A percentile compares a stretch with the other conserved stretches of the same genome.
Conservation (phyloP, 2,113 vertebrate species). For the Andinoacara biseriatus region DNA sequence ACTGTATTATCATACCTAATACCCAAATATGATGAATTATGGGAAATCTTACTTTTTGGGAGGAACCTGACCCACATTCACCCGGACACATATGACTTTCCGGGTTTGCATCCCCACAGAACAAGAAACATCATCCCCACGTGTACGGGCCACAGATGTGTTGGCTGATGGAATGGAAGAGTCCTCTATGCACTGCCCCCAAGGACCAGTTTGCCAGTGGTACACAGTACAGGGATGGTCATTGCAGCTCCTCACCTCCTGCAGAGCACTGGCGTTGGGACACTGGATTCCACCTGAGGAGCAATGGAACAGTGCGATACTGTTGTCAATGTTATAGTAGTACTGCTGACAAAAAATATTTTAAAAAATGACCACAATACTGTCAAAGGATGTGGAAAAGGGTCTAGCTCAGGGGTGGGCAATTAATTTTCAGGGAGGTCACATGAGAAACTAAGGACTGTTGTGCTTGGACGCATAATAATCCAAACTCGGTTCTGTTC, state of each 20-base stretch:
- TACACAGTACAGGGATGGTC: conserved; percentile 97
- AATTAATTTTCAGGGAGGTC: too few species aligned
- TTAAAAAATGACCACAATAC: not conserved
- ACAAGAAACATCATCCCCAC: conserved; percentile 86
- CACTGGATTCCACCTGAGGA: conserved; percentile 87
- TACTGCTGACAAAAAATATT: not conserved
- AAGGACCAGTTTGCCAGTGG: conserved; percentile 94
- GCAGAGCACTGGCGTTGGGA: conserved; percentile 90
- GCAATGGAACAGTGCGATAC: not conserved
- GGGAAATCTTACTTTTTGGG: conserved; percentile 90
- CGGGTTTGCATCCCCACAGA: conserved; percentile 97
- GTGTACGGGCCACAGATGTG: conserved; percentile 70
- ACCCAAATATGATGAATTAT: not conserved
- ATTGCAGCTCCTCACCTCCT: conserved; percentile 92
- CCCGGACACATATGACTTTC: conserved; percentile 96
- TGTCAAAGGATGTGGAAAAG: not conserved
- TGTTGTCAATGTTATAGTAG: not conserved
- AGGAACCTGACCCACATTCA: conserved; percentile 98
- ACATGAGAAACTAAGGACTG: too few species aligned
- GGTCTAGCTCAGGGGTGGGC: too few species aligned
- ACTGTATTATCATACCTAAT: not conserved
- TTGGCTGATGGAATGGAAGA: conserved; percentile 89
- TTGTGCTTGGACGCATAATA: too few species aligned
- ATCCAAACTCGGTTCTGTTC: too few species aligned
- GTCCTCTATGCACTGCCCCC: conserved; percentile 97